Percentiles rank a stretch among this genome's conserved stretches.
phyloP scores from a whole-genome alignment of 2,888 invertebrate genomes.

The Latrodectus hesperus region DNA sequence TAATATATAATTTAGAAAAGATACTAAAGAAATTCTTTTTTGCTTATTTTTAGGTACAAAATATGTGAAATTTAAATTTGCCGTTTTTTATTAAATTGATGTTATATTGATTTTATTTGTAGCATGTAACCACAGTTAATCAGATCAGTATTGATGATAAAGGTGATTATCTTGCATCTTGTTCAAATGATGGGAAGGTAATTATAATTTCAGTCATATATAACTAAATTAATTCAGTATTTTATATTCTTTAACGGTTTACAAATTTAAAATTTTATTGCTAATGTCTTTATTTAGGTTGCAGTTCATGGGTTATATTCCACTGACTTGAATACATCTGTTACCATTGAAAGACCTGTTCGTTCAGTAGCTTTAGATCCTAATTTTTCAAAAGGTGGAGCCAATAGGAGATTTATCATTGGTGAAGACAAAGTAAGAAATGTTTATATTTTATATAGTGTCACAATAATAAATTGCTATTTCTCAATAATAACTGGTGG shows the following conservation, averaged over 20 bases:
- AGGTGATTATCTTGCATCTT: constrained; percentile 84
- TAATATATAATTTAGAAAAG: too few species aligned
- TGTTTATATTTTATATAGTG: too few species aligned
- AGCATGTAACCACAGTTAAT: constrained; percentile 92
- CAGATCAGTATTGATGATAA: constrained; percentile 93
- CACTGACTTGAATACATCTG: constrained; percentile 85
- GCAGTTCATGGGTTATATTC: constrained; percentile 91
- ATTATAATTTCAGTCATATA: constrained; percentile 5
- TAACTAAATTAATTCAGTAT: constrained; percentile 4
- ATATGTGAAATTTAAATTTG: too few species aligned
- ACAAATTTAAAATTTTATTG: not conserved
- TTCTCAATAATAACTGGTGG: too few species aligned
- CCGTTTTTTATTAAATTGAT: not conserved
- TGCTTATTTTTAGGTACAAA: too few species aligned
- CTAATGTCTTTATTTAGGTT: constrained; percentile 77
- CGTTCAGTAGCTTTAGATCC: constrained; percentile 92
- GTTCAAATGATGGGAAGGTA: constrained; percentile 91
- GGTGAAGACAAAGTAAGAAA: constrained; percentile 78
- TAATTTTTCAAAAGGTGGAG: constrained; percentile 83
- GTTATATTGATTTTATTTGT: constrained; percentile 7
- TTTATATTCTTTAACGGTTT: not conserved
- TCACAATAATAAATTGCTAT: too few species aligned
- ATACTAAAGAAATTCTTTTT: too few species aligned
- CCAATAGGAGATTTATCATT: constrained; percentile 88
- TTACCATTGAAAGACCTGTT: constrained; percentile 86